A percentile compares a stretch with the other conserved stretches of the same genome.
These are phyloP conservation scores for Megalops atlanticus DNA, from an alignment of 2,113 vertebrate genomes.

Conservation along the genomic window DNA sequence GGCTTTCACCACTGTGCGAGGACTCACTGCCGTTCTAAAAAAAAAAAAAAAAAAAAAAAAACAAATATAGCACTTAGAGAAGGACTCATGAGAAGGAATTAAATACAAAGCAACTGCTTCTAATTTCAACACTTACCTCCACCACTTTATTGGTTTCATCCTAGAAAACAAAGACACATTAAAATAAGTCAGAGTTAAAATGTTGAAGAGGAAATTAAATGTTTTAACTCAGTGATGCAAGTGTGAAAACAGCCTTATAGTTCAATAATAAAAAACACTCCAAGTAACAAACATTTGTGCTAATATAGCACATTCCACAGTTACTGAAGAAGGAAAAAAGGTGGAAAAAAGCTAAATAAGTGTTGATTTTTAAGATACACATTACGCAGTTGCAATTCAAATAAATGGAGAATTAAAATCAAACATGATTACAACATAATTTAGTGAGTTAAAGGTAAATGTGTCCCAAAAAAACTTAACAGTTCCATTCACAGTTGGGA, in stretches of 20 bases:
- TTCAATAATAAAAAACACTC: no score
- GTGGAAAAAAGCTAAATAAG: no score
- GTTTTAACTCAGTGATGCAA: no score
- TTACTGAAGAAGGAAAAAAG: no score
- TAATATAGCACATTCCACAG: no score
- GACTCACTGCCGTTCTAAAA: constrained; percentile 77
- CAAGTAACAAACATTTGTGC: no score
- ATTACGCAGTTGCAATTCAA: no score
- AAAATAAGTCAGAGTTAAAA: background rate
- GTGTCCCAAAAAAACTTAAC: background rate
- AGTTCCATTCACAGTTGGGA: background rate
- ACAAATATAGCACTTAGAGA: background rate
- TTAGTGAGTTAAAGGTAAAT: background rate
- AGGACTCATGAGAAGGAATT: background rate
- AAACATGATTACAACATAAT: no score
- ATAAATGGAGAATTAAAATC: no score
- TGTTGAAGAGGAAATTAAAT: no score
- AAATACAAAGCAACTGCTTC: background rate
- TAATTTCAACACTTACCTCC: constrained; percentile 56
- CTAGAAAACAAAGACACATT: constrained; percentile 52
- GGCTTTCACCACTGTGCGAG: constrained; percentile 61
- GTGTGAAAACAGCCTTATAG: no score
- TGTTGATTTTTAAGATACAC: no score
- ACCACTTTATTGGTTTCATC: constrained; percentile 56
- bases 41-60: background rate